Percentiles rank a stretch among this genome's conserved stretches.
Evolutionary conservation across 2,797 vertebrate species (phyloP).

Genomic region (Amphiprion clarkii): DNA sequence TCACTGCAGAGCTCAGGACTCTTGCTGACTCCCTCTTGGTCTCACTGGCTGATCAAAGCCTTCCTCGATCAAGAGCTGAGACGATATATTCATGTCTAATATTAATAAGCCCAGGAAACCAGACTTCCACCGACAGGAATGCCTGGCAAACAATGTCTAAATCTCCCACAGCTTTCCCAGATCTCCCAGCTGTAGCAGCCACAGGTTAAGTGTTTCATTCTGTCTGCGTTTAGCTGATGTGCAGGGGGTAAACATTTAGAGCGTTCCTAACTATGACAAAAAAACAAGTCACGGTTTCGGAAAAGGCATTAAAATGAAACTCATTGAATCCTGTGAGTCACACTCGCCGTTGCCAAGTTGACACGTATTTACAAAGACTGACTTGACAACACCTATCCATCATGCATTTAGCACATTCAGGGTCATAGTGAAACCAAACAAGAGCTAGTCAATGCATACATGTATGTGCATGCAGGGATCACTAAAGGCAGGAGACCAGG

Average conservation of each 20-base stretch:
- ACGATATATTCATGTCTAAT: slow-evolving; percentile 42
- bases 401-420: slow-evolving; percentile 31
- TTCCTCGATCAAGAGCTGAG: slow-evolving; percentile 21
- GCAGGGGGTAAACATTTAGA: slow-evolving; percentile 47
- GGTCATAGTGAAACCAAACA: slow-evolving; percentile 22
- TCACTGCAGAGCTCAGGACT: slow-evolving; percentile 35
- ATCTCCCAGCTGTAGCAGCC: slow-evolving; percentile 48
- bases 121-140: slow-evolving; percentile 47
- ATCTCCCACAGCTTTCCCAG: slow-evolving; percentile 47
- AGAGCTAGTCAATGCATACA: neutral
- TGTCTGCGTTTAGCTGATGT: slow-evolving; percentile 43
- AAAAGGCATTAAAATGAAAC: slow-evolving; percentile 43
- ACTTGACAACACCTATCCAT: slow-evolving; percentile 18
- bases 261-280: slow-evolving; percentile 29
- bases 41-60: slow-evolving; percentile 72
- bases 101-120: slow-evolving; percentile 60
- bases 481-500: slow-evolving; percentile 14
- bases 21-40: slow-evolving; percentile 56
- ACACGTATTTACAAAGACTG: slow-evolving; percentile 35
- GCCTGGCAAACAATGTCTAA: slow-evolving; percentile 45
- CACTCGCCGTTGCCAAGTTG: neutral
- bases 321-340: slow-evolving; percentile 49
- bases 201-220: slow-evolving; percentile 61
- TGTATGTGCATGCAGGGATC: slow-evolving; percentile 25
- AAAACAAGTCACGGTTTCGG: slow-evolving; percentile 9